Base-by-base conservation (phyloP, 2,888 invertebrate species). In the Vandiemenella viatica region DNA sequence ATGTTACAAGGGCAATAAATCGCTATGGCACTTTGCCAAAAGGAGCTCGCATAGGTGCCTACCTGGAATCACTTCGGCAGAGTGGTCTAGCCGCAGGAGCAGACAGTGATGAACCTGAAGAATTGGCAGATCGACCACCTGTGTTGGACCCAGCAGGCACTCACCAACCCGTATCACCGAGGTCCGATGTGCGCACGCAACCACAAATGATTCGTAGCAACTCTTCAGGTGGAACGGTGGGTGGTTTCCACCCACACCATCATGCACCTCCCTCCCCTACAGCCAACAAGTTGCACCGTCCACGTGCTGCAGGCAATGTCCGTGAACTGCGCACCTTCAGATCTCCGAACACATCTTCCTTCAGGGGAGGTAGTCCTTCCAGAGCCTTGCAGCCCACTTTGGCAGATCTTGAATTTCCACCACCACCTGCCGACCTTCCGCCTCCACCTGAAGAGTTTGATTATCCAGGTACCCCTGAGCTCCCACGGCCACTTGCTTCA, bases 1-100 rank as follows among this genome's bases (percentile, higher is more conserved):
- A 95, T 70, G 93, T 95, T 46, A 86, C 90, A 62, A 80, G 90
- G 57, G 92, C 92, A 42, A 90, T 90, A 56, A 93, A 90, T 67
- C 78, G 93, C 20, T 96, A 95, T 65, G 97, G 97, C 16, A 97
- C 97, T 8, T 71, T 97, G 61, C 97, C 97, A 0, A 97, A 96
- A 68, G 93, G 88, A 43, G 92, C 92, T 8, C 77, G 96, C 56
- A 96, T 97, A 59, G 95, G 95, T 22, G 96, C 95, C 5, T 97
- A 91, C 67, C 70, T 97, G 48, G 95, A 96, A 67, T 93, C 93
- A 5, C 73, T 97, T 61, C 77, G 89, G 41, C 86, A 89, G 62
- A 84, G 83, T 62, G 83, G 80, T 44, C 66, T 72, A 59, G 69
- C 74, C 51, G 67, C 72, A 1, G 50, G 50, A 32, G 32, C 32